Percentiles rank a stretch among this genome's conserved stretches.
These are phyloP conservation scores for Urophycis tenuis DNA, from an alignment of 2,797 vertebrate species.

Conservation along the genomic window DNA sequence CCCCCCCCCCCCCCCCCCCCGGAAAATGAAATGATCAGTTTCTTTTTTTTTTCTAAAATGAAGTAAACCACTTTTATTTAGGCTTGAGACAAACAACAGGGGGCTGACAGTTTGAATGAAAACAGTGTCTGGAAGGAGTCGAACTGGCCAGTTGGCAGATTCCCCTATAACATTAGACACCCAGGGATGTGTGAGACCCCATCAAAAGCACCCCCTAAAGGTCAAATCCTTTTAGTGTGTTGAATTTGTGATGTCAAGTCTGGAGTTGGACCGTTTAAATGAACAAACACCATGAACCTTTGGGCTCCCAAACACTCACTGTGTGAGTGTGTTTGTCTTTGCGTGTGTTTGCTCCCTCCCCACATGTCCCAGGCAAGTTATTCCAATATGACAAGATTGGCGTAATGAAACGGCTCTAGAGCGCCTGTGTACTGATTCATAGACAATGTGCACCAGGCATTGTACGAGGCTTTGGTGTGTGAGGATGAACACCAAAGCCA, in stretches of 20 bases:
- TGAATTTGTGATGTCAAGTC: slow-evolving; percentile 29
- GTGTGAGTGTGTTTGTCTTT: slow-evolving; percentile 31
- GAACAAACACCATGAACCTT: slow-evolving; percentile 55
- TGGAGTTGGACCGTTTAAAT: slow-evolving; percentile 26
- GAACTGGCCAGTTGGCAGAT: neutral
- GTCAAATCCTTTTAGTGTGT: slow-evolving; percentile 20
- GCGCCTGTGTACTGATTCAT: no score
- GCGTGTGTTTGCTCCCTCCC: neutral
- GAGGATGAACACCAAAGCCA: neutral
- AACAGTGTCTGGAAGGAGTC: no score
- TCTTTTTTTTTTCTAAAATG: no score
- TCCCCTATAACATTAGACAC: neutral
- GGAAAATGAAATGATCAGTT: no score
- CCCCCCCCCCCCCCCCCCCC: no score
- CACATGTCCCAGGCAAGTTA: neutral
- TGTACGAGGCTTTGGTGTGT: no score
- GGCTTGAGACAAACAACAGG: no score
- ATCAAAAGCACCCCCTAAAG: no score
- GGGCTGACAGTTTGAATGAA: no score
- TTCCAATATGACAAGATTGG: neutral
- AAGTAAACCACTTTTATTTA: no score
- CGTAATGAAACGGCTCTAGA: neutral
- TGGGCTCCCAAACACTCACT: slow-evolving; percentile 52
- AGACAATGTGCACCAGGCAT: neutral
- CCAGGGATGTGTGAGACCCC: no score